Evolutionary conservation across 2,888 invertebrate genomes (phyloP), one percentile per base, ranked within the genome.

Genomic region (Cepaea hortensis): DNA sequence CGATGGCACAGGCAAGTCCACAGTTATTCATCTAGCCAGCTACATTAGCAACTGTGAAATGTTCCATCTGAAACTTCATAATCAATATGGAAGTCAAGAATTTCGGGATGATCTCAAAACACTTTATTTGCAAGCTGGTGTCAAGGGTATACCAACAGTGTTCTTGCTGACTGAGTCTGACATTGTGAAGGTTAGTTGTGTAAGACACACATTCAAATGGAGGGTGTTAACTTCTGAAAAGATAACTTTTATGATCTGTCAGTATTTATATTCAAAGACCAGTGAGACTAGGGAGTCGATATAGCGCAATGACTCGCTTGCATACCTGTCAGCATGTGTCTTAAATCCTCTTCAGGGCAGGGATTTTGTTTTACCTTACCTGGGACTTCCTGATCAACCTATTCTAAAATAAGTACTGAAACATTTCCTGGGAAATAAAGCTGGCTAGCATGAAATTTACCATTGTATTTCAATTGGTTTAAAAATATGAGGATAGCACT

Each of bases 81-180:
- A 93, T 68, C 92, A 92, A 15, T 94, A 94, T 87, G 89, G 90
- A 55, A 91, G 91, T 50, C 50, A 88, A 11, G 94, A 94, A 86
- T 94, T 94, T 91, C 86, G 93, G 15, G 94, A 94, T 70, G 94
- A 94, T 89, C 90, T 94, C 46, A 94, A 94, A 90, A 92, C 91
- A 85, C 92, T 94, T 35, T 94, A 91, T 87, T 85, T 91, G 72
- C 88, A 90, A 82, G 90, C 92, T 62, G 94, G 94, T 0, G 92
- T 93, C 50, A 92, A 93, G 85, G 93, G 93, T 48, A 88, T 90
- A 61, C 93, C 93, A 83, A 92, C 93, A 4, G 93, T 94, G 18
- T 94, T 94, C 90, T 90, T 94, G 4, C 90, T 94, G n/a, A 93
- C 94, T 46, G 94, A 94, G 88, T 90, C 93, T 15, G 94, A 94